These are phyloP conservation scores for Ia io DNA, from an alignment of 2,113 vertebrate genomes.

Conservation along the genomic window DNA sequence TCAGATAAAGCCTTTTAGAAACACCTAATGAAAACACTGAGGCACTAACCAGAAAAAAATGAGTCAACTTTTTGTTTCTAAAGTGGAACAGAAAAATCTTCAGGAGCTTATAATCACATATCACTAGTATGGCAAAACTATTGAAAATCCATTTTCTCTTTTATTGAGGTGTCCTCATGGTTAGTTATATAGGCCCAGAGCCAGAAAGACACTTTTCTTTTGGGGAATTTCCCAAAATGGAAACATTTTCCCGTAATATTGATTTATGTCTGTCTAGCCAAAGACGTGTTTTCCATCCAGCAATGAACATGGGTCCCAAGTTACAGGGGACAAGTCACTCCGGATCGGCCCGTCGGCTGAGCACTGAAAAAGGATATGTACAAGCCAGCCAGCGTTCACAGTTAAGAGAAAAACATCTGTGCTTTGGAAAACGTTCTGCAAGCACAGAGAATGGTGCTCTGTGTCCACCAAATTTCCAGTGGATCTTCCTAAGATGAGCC, in stretches of 20 bases:
- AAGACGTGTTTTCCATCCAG: conserved; percentile 52
- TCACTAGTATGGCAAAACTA: neutral
- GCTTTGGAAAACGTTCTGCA: conserved; percentile 55
- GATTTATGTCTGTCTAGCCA: conserved; percentile 33
- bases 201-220: conserved; percentile 10
- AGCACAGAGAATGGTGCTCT: neutral
- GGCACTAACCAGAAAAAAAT: conserved; percentile 14
- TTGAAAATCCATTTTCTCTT: conserved; percentile 28
- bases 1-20: conserved; percentile 22
- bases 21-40: conserved; percentile 23
- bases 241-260: conserved; percentile 15
- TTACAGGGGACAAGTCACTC: neutral
- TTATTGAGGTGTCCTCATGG: neutral
- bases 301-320: neutral
- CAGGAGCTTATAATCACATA: neutral
- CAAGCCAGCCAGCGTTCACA: conserved; percentile 59
- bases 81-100: conserved; percentile 2
- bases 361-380: neutral
- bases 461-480: conserved; percentile 22
- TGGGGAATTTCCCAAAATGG: conserved; percentile 29
- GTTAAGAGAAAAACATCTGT: conserved; percentile 72
- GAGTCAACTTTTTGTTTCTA: conserved; percentile 44
- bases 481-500: neutral
- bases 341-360: neutral
- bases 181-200: neutral